Evolutionary conservation across 1,140 invertebrate genomes (phyloP).

Genomic region (Ptiloglossa arizonensis): DNA sequence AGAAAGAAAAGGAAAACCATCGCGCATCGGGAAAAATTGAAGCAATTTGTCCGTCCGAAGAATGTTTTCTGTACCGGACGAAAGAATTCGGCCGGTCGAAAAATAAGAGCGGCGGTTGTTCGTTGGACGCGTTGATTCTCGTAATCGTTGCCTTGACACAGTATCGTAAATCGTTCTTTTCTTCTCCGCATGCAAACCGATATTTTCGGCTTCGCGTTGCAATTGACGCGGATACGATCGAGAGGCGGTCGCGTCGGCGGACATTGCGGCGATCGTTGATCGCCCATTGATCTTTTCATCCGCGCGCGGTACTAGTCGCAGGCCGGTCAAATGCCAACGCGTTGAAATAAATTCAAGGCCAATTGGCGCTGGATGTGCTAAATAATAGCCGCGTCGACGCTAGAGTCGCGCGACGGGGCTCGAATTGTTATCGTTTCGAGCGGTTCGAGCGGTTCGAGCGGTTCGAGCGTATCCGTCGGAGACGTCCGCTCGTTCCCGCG

Average conservation of each 20-base stretch:
- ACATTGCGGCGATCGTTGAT: conserved; percentile 4
- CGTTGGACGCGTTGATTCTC: not conserved
- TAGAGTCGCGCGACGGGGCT: not conserved
- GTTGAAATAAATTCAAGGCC: not conserved
- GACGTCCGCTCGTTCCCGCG: not conserved
- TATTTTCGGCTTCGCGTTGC: too few species aligned
- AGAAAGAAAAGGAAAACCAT: too few species aligned
- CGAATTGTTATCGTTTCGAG: not conserved
- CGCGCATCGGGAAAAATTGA: too few species aligned
- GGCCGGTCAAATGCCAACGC: not conserved
- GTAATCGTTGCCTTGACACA: conserved; percentile 9
- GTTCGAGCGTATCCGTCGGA: not conserved
- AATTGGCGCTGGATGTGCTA: not conserved
- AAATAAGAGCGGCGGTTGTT: too few species aligned
- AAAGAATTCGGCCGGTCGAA: too few species aligned
- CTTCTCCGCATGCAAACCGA: too few species aligned
- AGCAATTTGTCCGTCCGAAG: too few species aligned
- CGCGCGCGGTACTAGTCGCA: not conserved
- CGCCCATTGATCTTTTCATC: not conserved
- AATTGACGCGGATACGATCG: too few species aligned
- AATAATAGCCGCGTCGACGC: not conserved
- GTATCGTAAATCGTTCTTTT: not conserved
- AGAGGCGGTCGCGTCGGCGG: too few species aligned
- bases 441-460: not conserved
- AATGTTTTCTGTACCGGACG: too few species aligned